Evolutionary conservation across 2,113 vertebrate species (phyloP), one percentile per base, ranked within the genome.

Genomic region (Carollia perspicillata): DNA sequence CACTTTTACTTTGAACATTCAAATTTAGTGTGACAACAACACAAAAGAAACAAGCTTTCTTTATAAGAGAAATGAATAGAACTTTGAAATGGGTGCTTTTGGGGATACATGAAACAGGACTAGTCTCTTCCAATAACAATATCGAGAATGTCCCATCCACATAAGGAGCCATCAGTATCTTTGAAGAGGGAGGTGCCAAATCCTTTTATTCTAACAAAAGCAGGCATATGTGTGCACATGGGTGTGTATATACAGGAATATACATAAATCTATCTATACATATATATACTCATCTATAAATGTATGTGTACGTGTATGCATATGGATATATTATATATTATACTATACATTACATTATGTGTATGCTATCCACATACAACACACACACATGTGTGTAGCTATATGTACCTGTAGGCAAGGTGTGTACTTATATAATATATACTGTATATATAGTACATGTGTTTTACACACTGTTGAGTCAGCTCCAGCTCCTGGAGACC

Each of bases 21-120:
- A 97, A 91, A 96, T 91, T 80, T 86, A 94, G 72, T 72, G 20
- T 93, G 78, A 97, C 89, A 93, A 55, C 5, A 78, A 20, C 37
- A 84, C 26, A 95, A 83, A 22, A 84, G 47, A 63, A 30, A 40
- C 0, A 75, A 9, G 74, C 13, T 53, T 89, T 65, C 55, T 92
- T 78, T n/a, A 35, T 20, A 0, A 33, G 66, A 89, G 28, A 69
- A 69, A 22, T 60, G 23, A 80, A 8, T 55, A 37, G 68, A 86
- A 9, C 7, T 72, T 71, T 72, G 26, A 33, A 11, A 65, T n/a
- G 8, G 47, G 10, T 78, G 37, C 7, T 93, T 44, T 17, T 23
- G 23, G 1, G 17, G 35, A 84, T 35, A 23, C 4, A 58, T 11
- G 16, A 79, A 94, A 89, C 0, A 75, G 9, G 11, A n/a, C 10